Evolutionary conservation across 2,113 vertebrate genomes (phyloP).

Genomic region (Halcyon malimbica): DNA sequence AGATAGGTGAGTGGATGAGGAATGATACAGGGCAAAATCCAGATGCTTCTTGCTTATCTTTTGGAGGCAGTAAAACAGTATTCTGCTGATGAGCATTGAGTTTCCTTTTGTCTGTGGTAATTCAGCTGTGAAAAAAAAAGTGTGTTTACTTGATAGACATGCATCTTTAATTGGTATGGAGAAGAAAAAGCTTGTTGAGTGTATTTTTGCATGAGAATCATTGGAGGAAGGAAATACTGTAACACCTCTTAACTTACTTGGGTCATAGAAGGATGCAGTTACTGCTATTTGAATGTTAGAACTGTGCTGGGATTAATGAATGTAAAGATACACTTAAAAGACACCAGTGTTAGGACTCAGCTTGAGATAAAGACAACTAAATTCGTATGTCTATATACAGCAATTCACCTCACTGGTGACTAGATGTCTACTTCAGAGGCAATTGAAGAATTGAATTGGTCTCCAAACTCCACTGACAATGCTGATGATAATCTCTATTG

Average conservation of each 20-base stretch:
- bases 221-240: not conserved
- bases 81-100: not conserved
- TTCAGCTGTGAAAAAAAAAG: not conserved
- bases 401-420: not conserved
- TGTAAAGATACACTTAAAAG: not conserved
- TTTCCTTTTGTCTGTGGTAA: not conserved
- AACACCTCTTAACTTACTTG: not conserved
- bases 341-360: not conserved
- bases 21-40: not conserved
- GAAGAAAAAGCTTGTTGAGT: not conserved
- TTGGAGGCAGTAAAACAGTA: not conserved
- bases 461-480: not conserved
- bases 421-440: not conserved
- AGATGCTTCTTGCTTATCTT: not conserved
- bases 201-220: not conserved
- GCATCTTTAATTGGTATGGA: not conserved
- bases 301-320: not conserved
- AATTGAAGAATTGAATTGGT: not conserved
- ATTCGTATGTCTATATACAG: not conserved
- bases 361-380: not conserved
- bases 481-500: not conserved
- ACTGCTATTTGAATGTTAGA: not conserved
- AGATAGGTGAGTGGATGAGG: not conserved
- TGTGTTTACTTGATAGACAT: not conserved
- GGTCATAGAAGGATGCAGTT: rapidly evolving